Evolutionary conservation across 2,797 vertebrate genomes (phyloP), one percentile per base, ranked within the genome.

Genomic region (Melanotaenia trifasciata): DNA sequence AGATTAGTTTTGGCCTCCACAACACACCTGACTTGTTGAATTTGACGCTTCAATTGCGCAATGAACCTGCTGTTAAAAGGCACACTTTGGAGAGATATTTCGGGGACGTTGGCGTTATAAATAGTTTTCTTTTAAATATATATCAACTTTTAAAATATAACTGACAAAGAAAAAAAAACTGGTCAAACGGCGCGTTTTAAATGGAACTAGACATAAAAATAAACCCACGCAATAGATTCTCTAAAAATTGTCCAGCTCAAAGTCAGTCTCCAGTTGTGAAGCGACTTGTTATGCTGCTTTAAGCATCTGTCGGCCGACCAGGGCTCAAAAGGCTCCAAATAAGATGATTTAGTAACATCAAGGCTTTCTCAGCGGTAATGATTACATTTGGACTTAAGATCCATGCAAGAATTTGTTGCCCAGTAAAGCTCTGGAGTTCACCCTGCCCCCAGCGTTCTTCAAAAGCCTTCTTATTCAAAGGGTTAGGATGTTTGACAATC

Each of bases 331-430:
- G 86, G 76, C 75, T 78, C 86, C 85, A 90, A 92, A 89, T 94
- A 92, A 93, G 93, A 94, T 94, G 93, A 92, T 94, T 93, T 90
- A 86, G 87, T 66, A 70, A 94, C 93, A 95, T 94, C 94, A 95
- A 95, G 94, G 94, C 92, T 67, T 82, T 90, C 93, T 84, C 90
- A 93, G 93, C 90, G 88, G 92, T 91, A 80, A 92, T 94, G 91
- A 93, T 94, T 94, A 90, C 93, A 91, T 92, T 93, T 86, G 87
- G 90, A 91, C 64, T 88, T 93, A 89, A 93, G 91, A 94, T 86
- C 93, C 94, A 93, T 93, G 90, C 86, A 95, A 91, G 94, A 95
- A 95, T 94, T 94, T 94, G 94, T 93, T 92, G 88, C 33, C 84
- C 88, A 87, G 80, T 92, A 94, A 94, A 92, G 89, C 93, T 87